Evolutionary conservation across 2,888 invertebrate species (phyloP), one percentile per base, ranked within the genome.

Genomic region (Acanthacorydalis orientalis): DNA sequence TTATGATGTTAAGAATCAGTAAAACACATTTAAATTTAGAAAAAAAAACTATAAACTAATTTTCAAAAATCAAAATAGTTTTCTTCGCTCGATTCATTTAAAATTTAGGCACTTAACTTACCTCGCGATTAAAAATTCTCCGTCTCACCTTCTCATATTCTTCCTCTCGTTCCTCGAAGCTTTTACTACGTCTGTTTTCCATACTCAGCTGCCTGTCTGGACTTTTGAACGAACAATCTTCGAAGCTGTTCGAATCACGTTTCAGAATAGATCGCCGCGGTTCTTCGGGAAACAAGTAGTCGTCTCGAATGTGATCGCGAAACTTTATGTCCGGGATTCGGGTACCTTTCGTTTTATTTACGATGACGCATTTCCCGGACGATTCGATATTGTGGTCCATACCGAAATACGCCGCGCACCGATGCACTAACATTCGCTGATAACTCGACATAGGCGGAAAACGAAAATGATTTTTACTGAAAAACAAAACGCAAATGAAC

Each of bases 361-460:
- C 86, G 47, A 91, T 78, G 47, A 90, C 86, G 47, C 85, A 81
- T 63, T 80, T 81, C 51, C 86, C 89, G 12, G 78, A 74, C 51
- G 82, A 77, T 68, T 95, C 95, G 16, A 93, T 81, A 60, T 91
- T 90, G 64, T 96, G 95, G 48, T 90, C 87, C 74, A 96, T 80
- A 48, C 92, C 91, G 68, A 93, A 95, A 60, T 87, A 87, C 14
- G 91, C 84, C 0, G 95, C 91, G 51, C 89, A 86, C 33, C 95
- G 80, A 64, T 96, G 96, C 1, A 95, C 90, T 56, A 96, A 68
- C 93, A 96, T 92, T 32, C 96, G 78, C 53, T 93, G 91, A 72
- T 96, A 96, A 47, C 93, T 92, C 50, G 91, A 86, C 84, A 92
- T 89, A 62, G 83, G 83, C 14, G 88, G 88, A 68, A 95, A 93